Conservation (phyloP, 2,797 vertebrate species). For the Fratercula arctica region DNA sequence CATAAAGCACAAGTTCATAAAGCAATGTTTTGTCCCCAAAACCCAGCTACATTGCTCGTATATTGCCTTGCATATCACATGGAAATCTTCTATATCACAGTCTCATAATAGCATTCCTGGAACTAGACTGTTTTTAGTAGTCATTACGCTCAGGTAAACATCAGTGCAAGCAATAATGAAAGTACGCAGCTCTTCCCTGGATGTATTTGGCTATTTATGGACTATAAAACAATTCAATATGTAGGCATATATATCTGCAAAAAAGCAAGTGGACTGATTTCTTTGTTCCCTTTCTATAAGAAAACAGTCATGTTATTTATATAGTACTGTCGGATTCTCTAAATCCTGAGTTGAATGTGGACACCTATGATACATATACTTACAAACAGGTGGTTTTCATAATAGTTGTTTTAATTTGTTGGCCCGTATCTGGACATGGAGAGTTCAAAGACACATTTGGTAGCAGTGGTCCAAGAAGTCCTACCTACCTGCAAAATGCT, state of each 20-base stretch:
- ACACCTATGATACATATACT: background rate
- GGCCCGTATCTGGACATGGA: background rate
- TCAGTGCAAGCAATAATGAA: background rate
- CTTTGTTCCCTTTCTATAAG: background rate
- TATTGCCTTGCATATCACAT: background rate
- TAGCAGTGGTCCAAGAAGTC: background rate
- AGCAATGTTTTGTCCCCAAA: background rate
- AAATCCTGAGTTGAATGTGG: background rate
- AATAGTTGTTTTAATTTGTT: background rate
- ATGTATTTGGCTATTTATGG: background rate
- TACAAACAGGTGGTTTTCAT: background rate
- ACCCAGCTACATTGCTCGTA: background rate
- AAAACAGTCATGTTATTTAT: background rate
- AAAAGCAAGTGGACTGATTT: background rate
- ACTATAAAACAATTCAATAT: background rate
- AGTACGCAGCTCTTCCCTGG: background rate
- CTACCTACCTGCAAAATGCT: background rate
- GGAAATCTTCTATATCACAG: background rate
- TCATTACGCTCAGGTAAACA: background rate
- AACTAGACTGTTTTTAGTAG: background rate
- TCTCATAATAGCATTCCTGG: background rate
- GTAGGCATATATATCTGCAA: background rate
- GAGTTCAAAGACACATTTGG: background rate
- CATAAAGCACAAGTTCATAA: background rate
- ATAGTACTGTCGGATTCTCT: background rate